Base-by-base conservation (phyloP, 2,888 invertebrate genomes). In the Chironomus tentans region DNA sequence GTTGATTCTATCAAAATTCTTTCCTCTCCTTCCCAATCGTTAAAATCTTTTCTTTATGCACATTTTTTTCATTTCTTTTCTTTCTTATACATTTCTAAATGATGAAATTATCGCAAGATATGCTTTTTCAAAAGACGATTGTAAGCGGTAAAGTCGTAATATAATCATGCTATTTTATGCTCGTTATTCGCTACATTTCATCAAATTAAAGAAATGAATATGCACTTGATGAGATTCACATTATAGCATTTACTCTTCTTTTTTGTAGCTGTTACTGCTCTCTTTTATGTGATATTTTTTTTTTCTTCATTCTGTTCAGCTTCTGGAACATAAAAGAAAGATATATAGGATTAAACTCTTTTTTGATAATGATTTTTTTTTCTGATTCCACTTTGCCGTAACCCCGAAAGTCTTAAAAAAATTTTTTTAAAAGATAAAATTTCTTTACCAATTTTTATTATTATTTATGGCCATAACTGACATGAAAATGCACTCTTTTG, bases 151-250 rank as follows among this genome's bases (percentile, higher is more conserved):
- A 22, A 21, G 65, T 21, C 21, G 24, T 24, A 65, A 65, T 65
- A 13, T 65, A 24, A 24, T 65, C 24, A 65, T 65, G 65, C 65
- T 65, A 65, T 65, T 65, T 65, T 65, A 65, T 65, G 65, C 65
- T 65, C 65, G 65, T 65, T 65, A 65, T 65, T 24, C 65, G 65
- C 65, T 65, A 65, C 65, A 65, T 65, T 65, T 65, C 65, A 65
- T 65, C 65, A 65, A 65, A 24, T 65, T 65, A 65, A 65, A 24
- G 65, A 65, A 65, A 65, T 65, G 65, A 65, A 24, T 56, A 56
- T 56, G 56, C 56, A 56, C 56, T 56, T 56, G 56, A 56, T 18
- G 18, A 56, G 56, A 56, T 56, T 56, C 56, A 56, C 56, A 56
- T 56, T 56, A 56, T 56, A 56, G 18, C 56, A 18, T 56, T 56